These are phyloP conservation scores for Diarsia mendica DNA, from an alignment of 2,888 invertebrate species.

Conservation along the genomic window DNA sequence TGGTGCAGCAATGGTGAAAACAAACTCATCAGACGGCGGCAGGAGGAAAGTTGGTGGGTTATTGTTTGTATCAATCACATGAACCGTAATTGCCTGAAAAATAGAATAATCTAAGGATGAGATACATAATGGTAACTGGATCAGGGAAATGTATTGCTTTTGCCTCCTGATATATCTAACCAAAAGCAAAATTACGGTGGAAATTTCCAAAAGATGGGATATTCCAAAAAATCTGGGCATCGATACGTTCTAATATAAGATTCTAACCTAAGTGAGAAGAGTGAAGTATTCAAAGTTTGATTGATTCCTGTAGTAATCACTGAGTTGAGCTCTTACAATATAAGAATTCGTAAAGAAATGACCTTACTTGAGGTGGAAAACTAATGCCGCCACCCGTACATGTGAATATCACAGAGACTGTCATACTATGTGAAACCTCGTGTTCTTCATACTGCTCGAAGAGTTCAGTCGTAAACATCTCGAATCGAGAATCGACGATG, in stretches of 20 bases:
- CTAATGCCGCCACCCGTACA: slow-evolving; percentile 73
- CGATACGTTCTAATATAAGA: neutral
- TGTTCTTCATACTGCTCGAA: slow-evolving; percentile 81
- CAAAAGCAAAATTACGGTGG: neutral
- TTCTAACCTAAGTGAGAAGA: neutral
- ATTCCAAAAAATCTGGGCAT: neutral
- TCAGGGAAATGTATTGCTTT: neutral
- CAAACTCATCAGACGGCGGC: slow-evolving; percentile 71
- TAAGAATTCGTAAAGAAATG: neutral
- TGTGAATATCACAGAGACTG: slow-evolving; percentile 72
- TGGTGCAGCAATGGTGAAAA: slow-evolving; percentile 86
- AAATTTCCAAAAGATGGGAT: neutral
- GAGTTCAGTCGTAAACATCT: slow-evolving; percentile 72
- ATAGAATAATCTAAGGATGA: neutral
- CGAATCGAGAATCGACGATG: slow-evolving; percentile 68
- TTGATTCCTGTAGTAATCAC: too few species aligned
- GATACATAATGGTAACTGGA: neutral
- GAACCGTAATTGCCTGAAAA: slow-evolving; percentile 82
- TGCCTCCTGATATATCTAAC: neutral
- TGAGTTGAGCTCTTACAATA: neutral
- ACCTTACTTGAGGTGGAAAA: slow-evolving; percentile 70
- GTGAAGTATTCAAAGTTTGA: neutral
- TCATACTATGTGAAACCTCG: slow-evolving; percentile 74
- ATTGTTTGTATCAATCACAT: slow-evolving; percentile 88
- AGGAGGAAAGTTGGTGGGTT: slow-evolving; percentile 81